A percentile compares a stretch with the other conserved stretches of the same genome.
phyloP scores from a whole-genome alignment of 2,113 vertebrate species.

The Melanocharis versteri region DNA sequence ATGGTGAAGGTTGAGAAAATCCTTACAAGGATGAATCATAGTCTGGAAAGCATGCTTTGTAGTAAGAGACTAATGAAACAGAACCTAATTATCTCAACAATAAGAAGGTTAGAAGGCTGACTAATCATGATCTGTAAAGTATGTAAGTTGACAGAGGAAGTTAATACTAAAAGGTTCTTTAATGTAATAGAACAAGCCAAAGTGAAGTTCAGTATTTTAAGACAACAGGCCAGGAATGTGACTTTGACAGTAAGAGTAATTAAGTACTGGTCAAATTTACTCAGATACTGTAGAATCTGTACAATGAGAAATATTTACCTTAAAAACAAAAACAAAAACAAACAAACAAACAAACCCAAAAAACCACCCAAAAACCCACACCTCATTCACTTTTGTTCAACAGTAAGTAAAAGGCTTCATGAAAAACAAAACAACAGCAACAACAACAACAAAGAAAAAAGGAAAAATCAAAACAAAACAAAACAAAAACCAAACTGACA shows the following conservation, averaged over 20 bases:
- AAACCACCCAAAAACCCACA: fast-evolving
- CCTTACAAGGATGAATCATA: not conserved
- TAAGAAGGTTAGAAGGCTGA: not conserved
- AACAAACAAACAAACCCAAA: too few species aligned
- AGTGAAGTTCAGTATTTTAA: not conserved
- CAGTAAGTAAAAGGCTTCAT: not conserved
- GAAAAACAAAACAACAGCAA: not conserved
- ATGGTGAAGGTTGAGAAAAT: not conserved
- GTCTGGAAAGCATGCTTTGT: not conserved
- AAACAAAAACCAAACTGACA: not conserved
- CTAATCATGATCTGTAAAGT: not conserved
- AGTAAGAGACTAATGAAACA: not conserved
- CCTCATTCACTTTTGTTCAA: not conserved
- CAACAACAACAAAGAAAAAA: too few species aligned
- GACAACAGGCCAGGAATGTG: not conserved
- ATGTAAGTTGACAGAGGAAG: not conserved
- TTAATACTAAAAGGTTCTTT: not conserved
- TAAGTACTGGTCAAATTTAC: not conserved
- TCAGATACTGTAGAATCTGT: not conserved
- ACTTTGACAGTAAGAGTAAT: not conserved
- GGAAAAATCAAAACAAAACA: not conserved
- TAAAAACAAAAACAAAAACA: too few species aligned
- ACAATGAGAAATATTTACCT: not conserved
- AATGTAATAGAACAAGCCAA: not conserved
- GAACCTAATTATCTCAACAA: conserved; percentile 18